Conservation (phyloP, 2,797 vertebrate species). For the Strix occidentalis region DNA sequence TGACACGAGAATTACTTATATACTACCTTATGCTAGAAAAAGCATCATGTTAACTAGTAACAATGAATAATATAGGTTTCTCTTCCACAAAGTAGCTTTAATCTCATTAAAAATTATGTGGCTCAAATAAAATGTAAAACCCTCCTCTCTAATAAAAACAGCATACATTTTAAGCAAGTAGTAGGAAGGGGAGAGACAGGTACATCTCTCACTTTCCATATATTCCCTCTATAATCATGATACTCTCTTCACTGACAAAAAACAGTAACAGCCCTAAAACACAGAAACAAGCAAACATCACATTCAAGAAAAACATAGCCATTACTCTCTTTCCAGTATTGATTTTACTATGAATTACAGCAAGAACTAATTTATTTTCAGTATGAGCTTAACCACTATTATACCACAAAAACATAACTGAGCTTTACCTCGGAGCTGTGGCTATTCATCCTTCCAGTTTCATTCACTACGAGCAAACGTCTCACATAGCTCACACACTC, state of each 20-base stretch:
- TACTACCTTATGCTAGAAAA: not conserved
- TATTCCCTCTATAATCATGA: not conserved
- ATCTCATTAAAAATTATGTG: not conserved
- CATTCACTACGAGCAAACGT: not conserved
- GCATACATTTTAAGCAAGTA: not conserved
- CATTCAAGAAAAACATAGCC: not conserved
- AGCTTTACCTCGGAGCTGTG: not conserved
- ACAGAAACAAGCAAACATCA: not conserved
- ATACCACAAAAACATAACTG: not conserved
- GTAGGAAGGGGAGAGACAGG: not conserved
- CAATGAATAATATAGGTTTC: not conserved
- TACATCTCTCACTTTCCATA: not conserved
- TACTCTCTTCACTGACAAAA: not conserved
- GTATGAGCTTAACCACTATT: not conserved
- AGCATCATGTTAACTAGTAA: not conserved
- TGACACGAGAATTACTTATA: not conserved
- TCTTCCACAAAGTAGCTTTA: not conserved
- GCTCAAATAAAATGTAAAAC: not conserved
- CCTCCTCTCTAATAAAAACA: not conserved
- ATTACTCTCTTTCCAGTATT: not conserved
- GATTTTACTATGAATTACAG: not conserved
- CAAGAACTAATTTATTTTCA: not conserved
- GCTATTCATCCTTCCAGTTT: slow-evolving; percentile 22
- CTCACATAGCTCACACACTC: not conserved
- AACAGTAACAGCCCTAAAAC: not conserved